Percentiles rank a stretch among this genome's conserved stretches.
Evolutionary conservation across 2,888 invertebrate species (phyloP).

Genomic region (Kuschelorhynchus macadamiae): DNA sequence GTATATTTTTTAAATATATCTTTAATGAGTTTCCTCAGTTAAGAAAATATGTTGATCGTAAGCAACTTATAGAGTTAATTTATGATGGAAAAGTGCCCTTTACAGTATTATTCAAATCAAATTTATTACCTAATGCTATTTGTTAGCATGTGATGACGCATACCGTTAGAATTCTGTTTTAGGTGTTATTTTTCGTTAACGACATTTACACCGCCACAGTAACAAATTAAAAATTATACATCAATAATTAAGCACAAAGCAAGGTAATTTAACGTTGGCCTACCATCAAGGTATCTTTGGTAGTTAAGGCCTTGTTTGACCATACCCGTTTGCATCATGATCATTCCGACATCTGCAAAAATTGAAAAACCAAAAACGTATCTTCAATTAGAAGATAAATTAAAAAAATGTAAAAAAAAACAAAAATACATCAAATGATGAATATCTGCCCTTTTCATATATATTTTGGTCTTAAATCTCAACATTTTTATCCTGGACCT

Average conservation of each 20-base stretch:
- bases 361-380: slow-evolving; percentile 69
- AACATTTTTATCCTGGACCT: too few relatives aligned
- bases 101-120: too few relatives aligned
- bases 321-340: slow-evolving; percentile 97
- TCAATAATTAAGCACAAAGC: slow-evolving; percentile 50
- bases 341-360: slow-evolving; percentile 97
- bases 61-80: too few relatives aligned
- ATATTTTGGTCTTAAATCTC: too few relatives aligned
- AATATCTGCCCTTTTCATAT: too few relatives aligned
- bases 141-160: not conserved
- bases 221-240: slow-evolving; percentile 42
- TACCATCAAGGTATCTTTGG: slow-evolving; percentile 84
- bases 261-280: slow-evolving; percentile 67
- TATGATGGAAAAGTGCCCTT: too few relatives aligned
- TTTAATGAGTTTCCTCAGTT: too few relatives aligned
- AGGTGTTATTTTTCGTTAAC: slow-evolving; percentile 16
- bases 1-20: too few relatives aligned
- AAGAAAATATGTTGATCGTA: too few relatives aligned
- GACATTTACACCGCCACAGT: slow-evolving; percentile 28
- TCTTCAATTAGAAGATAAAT: slow-evolving; percentile 21
- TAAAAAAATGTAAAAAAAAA: slow-evolving; percentile 31
- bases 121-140: too few relatives aligned
- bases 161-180: slow-evolving; percentile 8
- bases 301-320: slow-evolving; percentile 89
- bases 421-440: not conserved